Base-by-base conservation (phyloP, 1,140 invertebrate species). In the Diabrotica undecimpunctata region DNA sequence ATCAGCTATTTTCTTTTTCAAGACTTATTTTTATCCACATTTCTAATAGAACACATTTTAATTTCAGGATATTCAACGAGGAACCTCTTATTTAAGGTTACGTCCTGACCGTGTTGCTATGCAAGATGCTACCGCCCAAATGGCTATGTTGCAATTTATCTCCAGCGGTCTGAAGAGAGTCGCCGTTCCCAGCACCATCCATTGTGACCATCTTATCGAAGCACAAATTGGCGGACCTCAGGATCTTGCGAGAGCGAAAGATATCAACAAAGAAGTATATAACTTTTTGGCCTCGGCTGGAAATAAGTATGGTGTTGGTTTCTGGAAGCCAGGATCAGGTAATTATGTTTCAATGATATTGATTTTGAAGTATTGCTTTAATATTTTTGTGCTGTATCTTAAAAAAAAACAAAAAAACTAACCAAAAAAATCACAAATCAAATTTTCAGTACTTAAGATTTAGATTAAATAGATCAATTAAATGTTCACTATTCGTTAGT, bases 81-180 rank as follows among this genome's bases (percentile, higher is more conserved):
- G 97, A 57, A 89, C 87, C 11, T 96, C 93, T 62, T 99, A 99
- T 78, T 83, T 99, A 9, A 87, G 93, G 62, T 83, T 99, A 25
- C 84, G 96, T 54, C 98, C 97, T 25, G 98, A 99, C 80, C 86
- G 97, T 71, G 98, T 99, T 58, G 98, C 96, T 64, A 99, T 99
- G 97, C 98, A 99, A 82, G 98, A 99, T 87, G 98, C 98, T n/a
- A 99, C 98, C 52, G 98, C 98, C n/a, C 92, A 99, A 84, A 99
- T 99, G 98, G 98, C 98, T 10, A 95, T 99, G 93, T 81, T 99
- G 65, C 98, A 99, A 82, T 99, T 99, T 79, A 99, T 99, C 75
- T 99, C 96, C 2, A 92, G 90, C 75, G 98, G 98, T 55, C 81
- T 99, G 55, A 94, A 94, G 52, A 87, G 85, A 72, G 95, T 97